Conservation (phyloP, 2,113 vertebrate genomes). For the Datnioides undecimradiatus region DNA sequence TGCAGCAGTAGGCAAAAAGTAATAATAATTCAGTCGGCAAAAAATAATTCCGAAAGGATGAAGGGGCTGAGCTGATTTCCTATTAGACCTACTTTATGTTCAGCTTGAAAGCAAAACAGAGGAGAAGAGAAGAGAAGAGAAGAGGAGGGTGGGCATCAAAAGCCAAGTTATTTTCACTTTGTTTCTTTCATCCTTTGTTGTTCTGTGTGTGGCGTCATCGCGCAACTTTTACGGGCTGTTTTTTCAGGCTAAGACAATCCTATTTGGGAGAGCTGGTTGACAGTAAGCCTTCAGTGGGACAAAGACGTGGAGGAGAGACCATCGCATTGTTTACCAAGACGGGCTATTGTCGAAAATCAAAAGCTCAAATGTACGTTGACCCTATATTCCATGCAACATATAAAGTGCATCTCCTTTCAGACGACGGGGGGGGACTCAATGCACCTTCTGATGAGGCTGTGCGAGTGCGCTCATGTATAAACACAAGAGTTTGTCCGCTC, state of each 20-base stretch:
- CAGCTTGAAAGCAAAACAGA: slow-evolving; percentile 15
- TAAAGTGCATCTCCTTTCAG: slow-evolving; percentile 1
- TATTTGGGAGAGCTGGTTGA: slow-evolving; percentile 28
- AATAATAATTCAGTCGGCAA: slow-evolving; percentile 53
- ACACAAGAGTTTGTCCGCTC: slow-evolving; percentile 20
- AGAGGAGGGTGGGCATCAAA: slow-evolving; percentile 28
- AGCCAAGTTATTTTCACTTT: slow-evolving; percentile 20
- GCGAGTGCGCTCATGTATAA: slow-evolving; percentile 10
- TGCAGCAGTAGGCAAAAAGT: slow-evolving; percentile 46
- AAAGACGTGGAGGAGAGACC: slow-evolving; percentile 16
- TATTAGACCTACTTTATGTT: slow-evolving; percentile 54
- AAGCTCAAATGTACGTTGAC: slow-evolving; percentile 22
- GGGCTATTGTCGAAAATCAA: slow-evolving; percentile 19
- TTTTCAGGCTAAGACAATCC: slow-evolving; percentile 27
- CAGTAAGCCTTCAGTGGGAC: slow-evolving; percentile 14
- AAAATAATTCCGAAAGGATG: slow-evolving; percentile 35
- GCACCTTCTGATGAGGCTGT: background rate
- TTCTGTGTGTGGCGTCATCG: slow-evolving; percentile 12
- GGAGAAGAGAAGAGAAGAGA: too few relatives aligned
- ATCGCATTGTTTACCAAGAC: slow-evolving; percentile 21
- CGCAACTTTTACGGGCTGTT: slow-evolving; percentile 6
- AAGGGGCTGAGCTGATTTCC: slow-evolving; percentile 46
- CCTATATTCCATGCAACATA: background rate
- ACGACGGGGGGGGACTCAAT: background rate
- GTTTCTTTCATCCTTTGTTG: slow-evolving; percentile 31